Conservation (phyloP, 2,797 vertebrate species). For the Babyrousa celebensis region DNA sequence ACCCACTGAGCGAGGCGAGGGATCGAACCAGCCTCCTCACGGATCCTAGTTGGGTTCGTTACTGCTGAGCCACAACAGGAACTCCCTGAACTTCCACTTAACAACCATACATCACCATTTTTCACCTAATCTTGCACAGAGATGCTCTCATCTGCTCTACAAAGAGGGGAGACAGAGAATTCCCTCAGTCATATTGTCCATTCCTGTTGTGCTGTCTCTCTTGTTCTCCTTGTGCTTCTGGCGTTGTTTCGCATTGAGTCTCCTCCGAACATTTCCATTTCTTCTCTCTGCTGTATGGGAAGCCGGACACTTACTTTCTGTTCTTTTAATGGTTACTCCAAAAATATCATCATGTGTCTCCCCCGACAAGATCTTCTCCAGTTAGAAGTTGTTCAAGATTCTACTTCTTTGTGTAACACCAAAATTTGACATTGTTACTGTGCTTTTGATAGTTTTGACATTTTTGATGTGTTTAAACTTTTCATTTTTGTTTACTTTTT, state of each 20-base stretch:
- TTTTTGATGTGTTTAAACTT: background rate
- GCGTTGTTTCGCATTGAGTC: background rate
- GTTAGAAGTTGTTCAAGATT: background rate
- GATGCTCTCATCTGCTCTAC: background rate
- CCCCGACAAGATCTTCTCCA: background rate
- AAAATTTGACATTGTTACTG: background rate
- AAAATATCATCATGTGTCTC: background rate
- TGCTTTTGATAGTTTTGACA: background rate
- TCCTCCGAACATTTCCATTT: background rate
- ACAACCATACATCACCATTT: background rate
- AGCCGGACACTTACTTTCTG: background rate
- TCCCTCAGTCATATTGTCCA: background rate
- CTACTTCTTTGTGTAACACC: background rate
- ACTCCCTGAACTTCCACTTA: no score
- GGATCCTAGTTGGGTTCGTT: no score
- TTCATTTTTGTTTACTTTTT: background rate
- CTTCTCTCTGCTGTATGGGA: background rate
- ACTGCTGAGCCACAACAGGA: no score
- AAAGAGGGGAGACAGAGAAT: background rate
- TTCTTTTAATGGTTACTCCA: background rate
- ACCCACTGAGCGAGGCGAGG: no score
- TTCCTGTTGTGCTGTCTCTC: background rate
- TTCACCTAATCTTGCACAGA: background rate
- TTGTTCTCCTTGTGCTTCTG: background rate
- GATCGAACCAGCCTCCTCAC: no score